Evolutionary conservation across 2,888 invertebrate genomes (phyloP).

Genomic region (Apocheima hispidaria): DNA sequence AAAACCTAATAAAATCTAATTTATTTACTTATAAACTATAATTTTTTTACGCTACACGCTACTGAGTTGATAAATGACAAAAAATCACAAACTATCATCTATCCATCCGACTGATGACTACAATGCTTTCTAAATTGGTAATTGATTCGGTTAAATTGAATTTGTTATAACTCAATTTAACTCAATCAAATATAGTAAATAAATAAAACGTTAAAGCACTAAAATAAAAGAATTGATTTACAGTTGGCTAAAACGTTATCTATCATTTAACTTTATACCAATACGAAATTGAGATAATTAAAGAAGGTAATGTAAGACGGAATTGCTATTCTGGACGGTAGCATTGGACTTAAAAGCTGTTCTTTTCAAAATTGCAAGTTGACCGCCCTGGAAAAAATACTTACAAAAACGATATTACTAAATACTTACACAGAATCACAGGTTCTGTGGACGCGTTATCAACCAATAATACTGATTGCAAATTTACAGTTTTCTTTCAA

Average conservation of each 20-base stretch:
- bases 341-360: conserved; percentile 66
- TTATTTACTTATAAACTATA: conserved; percentile 43
- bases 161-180: too few relatives aligned
- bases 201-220: not conserved
- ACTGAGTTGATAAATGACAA: conserved; percentile 11
- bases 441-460: conserved; percentile 19
- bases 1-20: not conserved
- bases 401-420: not conserved
- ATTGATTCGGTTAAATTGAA: too few relatives aligned
- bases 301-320: conserved; percentile 62
- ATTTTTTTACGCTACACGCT: conserved; percentile 14
- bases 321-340: conserved; percentile 71
- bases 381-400: conserved; percentile 24
- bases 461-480: conserved; percentile 2
- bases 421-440: not conserved
- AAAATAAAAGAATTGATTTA: not conserved
- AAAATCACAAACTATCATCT: conserved; percentile 33
- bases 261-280: not conserved
- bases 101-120: conserved; percentile 55
- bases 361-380: conserved; percentile 47
- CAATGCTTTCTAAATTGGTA: conserved; percentile 15
- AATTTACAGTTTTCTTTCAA: conserved; percentile 36
- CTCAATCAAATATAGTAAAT: not conserved
- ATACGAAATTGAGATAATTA: not conserved
- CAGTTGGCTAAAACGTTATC: not conserved